Evolutionary conservation across 2,888 invertebrate species (phyloP).

Genomic region (Drosophila pegasa): DNA sequence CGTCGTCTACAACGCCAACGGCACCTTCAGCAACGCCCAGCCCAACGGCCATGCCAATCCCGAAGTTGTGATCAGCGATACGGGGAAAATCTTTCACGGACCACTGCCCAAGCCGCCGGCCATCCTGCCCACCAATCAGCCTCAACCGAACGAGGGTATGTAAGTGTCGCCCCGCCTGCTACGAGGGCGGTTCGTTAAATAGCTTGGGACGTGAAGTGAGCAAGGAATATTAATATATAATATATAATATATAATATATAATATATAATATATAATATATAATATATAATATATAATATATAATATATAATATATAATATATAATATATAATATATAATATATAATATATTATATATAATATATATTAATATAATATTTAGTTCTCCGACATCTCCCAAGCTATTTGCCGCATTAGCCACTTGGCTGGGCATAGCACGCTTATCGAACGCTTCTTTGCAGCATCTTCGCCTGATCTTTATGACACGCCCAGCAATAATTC

Average conservation of each 20-base stretch:
- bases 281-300: too few relatives aligned
- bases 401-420: conserved; percentile 26
- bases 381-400: background rate
- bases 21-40: conserved; percentile 53
- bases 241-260: too few relatives aligned
- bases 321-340: too few relatives aligned
- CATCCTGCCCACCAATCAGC: conserved; percentile 75
- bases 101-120: conserved; percentile 83
- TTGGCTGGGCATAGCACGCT: background rate
- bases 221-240: too few relatives aligned
- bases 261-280: too few relatives aligned
- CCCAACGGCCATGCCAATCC: conserved; percentile 44
- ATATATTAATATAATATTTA: too few relatives aligned
- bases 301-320: too few relatives aligned
- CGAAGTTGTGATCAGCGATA: conserved; percentile 69
- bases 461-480: conserved; percentile 81
- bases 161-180: conserved; percentile 71
- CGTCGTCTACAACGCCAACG: conserved; percentile 63
- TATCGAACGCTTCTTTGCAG: conserved; percentile 12
- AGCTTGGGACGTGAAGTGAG: conserved; percentile 31
- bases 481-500: conserved; percentile 84
- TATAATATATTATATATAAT: too few relatives aligned
- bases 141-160: conserved; percentile 83
- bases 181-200: conserved; percentile 41
- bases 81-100: conserved; percentile 80